Evolutionary conservation across 2,113 vertebrate species (phyloP).

Genomic region (Psettodes erumei): DNA sequence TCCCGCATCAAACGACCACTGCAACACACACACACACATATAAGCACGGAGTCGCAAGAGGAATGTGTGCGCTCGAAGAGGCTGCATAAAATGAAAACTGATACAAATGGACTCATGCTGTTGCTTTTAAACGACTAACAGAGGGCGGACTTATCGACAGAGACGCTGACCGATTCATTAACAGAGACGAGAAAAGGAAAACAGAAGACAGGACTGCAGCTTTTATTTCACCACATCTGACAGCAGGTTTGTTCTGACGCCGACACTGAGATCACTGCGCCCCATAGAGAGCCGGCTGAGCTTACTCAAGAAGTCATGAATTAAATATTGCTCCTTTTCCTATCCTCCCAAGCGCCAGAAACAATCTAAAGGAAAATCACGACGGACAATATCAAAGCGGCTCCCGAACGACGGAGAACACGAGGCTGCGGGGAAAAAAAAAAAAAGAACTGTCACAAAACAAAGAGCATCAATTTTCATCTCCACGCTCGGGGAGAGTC

Average conservation of each 20-base stretch:
- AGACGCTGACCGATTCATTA: not conserved
- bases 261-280: not conserved
- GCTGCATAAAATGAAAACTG: no score
- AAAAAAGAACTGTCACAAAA: constrained; percentile 17
- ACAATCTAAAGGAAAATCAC: constrained; percentile 31
- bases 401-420: constrained; percentile 46
- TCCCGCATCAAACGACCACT: constrained; percentile 92
- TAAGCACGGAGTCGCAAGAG: not conserved
- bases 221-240: constrained; percentile 23
- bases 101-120: no score
- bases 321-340: constrained; percentile 47
- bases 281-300: constrained; percentile 20
- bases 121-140: not conserved
- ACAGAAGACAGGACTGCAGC: not conserved
- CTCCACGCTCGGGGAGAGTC: not conserved
- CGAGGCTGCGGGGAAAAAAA: constrained; percentile 44
- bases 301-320: constrained; percentile 52
- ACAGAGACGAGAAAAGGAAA: not conserved
- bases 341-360: not conserved
- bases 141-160: not conserved
- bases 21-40: constrained; percentile 25
- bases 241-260: not conserved
- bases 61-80: not conserved
- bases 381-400: constrained; percentile 27
- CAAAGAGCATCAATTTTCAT: constrained; percentile 9